A percentile compares a stretch with the other conserved stretches of the same genome.
phyloP scores from a whole-genome alignment of 2,888 invertebrate genomes.

The Trachelus troglodyta region DNA sequence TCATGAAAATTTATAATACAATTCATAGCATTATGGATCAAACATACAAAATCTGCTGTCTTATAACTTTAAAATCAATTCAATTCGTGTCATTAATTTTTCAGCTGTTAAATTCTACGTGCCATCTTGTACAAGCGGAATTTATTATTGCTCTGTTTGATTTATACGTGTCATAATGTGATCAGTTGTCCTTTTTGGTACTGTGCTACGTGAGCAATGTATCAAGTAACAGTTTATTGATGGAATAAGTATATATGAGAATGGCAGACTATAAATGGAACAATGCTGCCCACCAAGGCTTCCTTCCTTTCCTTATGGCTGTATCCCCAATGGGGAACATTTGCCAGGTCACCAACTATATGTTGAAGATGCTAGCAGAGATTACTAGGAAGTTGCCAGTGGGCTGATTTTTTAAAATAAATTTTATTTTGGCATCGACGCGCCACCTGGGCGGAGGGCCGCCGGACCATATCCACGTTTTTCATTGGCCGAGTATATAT shows the following conservation, averaged over 20 bases:
- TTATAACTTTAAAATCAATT: neutral
- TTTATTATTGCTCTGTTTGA: neutral
- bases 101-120: neutral
- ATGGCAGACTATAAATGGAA: neutral
- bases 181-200: neutral
- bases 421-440: too few relatives aligned
- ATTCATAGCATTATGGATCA: too few relatives aligned
- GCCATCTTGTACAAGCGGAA: neutral
- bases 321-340: too few relatives aligned
- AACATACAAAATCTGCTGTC: neutral
- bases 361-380: neutral
- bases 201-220: neutral
- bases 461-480: too few relatives aligned
- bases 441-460: too few relatives aligned
- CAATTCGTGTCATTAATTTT: neutral
- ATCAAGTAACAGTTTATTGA: neutral
- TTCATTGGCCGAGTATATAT: too few relatives aligned
- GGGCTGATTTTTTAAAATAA: too few relatives aligned
- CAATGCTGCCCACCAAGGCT: neutral
- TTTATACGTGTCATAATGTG: neutral
- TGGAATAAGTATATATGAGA: neutral
- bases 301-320: too few relatives aligned
- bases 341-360: neutral
- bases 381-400: too few relatives aligned
- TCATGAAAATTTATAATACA: neutral